These are phyloP conservation scores for Pituophis catenifer DNA, from an alignment of 2,113 vertebrate genomes.

Conservation along the genomic window DNA sequence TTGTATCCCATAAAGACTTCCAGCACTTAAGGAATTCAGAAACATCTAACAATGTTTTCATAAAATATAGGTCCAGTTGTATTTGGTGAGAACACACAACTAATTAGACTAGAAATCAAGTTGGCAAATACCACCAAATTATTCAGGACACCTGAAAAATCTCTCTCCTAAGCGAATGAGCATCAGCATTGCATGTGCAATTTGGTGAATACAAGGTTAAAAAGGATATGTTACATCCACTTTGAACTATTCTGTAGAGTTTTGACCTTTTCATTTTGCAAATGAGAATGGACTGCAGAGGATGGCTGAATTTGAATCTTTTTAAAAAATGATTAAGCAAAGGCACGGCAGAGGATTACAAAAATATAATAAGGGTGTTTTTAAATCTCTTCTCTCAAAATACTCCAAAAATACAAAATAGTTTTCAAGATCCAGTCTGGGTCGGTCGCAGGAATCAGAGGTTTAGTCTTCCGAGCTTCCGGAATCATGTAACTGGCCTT, in stretches of 20 bases:
- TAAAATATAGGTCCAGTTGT: neutral
- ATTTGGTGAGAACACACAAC: neutral
- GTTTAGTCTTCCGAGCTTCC: neutral
- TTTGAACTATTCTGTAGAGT: neutral
- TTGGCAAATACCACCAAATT: neutral
- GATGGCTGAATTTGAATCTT: neutral
- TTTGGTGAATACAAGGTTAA: neutral
- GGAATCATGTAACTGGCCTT: neutral
- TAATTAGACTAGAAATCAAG: neutral
- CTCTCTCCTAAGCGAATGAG: neutral
- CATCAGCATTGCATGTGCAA: neutral
- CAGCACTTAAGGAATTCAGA: neutral
- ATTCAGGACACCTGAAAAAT: neutral
- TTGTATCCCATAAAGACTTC: neutral
- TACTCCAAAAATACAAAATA: neutral
- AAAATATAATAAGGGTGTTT: neutral
- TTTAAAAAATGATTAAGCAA: neutral
- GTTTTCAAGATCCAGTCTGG: neutral
- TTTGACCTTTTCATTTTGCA: neutral
- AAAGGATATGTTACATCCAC: neutral
- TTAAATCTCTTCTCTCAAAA: neutral
- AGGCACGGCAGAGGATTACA: neutral
- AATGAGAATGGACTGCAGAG: neutral
- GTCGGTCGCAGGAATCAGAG: neutral
- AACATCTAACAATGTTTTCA: neutral